A percentile compares a stretch with the other conserved stretches of the same genome.
Evolutionary conservation across 2,797 vertebrate species (phyloP).

Genomic region (Coregonus suidteri): DNA sequence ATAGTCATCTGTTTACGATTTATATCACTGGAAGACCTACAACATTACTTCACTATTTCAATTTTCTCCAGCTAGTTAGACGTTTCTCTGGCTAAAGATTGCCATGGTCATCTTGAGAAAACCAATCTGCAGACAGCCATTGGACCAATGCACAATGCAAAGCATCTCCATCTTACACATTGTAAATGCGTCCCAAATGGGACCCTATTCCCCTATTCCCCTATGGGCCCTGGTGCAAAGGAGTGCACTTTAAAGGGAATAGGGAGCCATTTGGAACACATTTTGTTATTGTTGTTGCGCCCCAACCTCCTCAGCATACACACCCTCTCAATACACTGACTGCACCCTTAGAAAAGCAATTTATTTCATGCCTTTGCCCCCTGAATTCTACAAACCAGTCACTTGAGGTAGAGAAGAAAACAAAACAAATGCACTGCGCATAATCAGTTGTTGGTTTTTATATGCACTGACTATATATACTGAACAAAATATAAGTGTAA

Average conservation of each 20-base stretch:
- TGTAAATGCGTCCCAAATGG: conserved; percentile 12
- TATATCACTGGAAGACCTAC: conserved; percentile 19
- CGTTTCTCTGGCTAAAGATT: conserved; percentile 28
- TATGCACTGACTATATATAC: not conserved
- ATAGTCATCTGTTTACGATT: not conserved
- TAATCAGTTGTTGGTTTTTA: conserved; percentile 41
- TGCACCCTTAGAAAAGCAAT: not conserved
- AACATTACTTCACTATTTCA: conserved; percentile 5
- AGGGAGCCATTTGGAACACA: not conserved
- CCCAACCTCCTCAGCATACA: not conserved
- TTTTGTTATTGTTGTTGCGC: not conserved
- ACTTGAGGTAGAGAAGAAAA: conserved; percentile 46
- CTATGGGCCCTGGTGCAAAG: not conserved
- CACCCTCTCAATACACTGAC: not conserved
- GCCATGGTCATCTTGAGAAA: conserved; percentile 17
- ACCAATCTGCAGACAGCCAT: conserved; percentile 21
- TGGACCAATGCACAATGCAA: conserved; percentile 27
- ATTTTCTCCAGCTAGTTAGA: conserved; percentile 22
- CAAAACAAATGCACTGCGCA: conserved; percentile 40
- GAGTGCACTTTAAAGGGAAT: not conserved
- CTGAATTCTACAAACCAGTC: conserved; percentile 33
- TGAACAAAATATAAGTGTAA: no score
- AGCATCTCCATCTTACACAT: conserved; percentile 14
- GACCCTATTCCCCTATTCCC: not conserved
- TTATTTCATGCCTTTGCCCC: not conserved